Evolutionary conservation across 2,797 vertebrate genomes (phyloP).

Genomic region (Lerista edwardsae): DNA sequence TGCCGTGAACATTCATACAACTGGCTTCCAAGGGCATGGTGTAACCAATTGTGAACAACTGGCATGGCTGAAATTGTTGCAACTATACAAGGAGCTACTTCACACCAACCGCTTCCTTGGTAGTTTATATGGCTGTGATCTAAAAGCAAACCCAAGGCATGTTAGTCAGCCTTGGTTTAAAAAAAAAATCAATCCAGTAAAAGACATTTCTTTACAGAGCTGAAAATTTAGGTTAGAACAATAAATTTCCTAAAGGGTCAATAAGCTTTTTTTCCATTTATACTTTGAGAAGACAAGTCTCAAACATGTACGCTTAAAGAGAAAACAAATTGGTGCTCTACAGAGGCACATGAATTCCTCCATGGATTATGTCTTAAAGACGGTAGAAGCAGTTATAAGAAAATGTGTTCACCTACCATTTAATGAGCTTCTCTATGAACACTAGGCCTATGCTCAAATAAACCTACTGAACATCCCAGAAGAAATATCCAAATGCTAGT

Average conservation of each 20-base stretch:
- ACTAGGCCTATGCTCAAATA: conserved; percentile 3
- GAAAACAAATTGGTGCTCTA: background rate
- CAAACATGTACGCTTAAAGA: background rate
- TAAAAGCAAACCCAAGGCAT: background rate
- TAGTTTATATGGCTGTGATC: background rate
- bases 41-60: too few species aligned
- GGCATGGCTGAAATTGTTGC: background rate
- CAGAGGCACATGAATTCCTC: background rate
- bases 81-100: background rate
- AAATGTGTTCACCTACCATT: conserved; percentile 5
- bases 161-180: background rate
- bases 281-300: background rate
- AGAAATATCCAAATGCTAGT: conserved; percentile 1
- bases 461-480: conserved; percentile 2
- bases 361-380: background rate
- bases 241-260: background rate
- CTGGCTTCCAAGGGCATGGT: too few species aligned
- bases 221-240: background rate
- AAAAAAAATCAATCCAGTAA: background rate
- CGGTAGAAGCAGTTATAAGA: background rate
- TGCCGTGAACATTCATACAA: too few species aligned
- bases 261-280: background rate
- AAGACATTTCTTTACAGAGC: conserved; percentile 4
- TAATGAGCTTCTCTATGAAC: conserved; percentile 27
- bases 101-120: background rate